These are phyloP conservation scores for Zaprionus lineosus DNA, from an alignment of 2,888 invertebrate species.

Conservation along the genomic window DNA sequence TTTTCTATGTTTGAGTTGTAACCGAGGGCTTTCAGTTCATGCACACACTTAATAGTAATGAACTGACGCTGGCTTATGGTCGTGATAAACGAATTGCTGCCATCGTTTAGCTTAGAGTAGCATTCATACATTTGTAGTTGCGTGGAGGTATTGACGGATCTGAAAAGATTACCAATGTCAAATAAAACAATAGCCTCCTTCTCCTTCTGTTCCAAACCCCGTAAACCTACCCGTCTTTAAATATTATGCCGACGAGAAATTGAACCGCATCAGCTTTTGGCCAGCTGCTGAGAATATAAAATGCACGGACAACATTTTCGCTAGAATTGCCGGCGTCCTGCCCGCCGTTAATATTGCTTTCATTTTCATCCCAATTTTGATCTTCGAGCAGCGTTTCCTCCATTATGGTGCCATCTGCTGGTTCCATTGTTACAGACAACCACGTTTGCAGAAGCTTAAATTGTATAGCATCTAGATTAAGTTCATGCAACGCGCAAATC, in stretches of 20 bases:
- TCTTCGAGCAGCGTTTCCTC: constrained; percentile 82
- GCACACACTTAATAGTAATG: constrained; percentile 81
- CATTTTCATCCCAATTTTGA: constrained; percentile 60
- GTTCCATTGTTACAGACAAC: constrained; percentile 77
- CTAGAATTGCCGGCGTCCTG: constrained; percentile 56
- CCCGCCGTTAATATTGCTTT: constrained; percentile 19
- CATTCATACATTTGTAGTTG: constrained; percentile 82
- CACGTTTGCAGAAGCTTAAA: constrained; percentile 81
- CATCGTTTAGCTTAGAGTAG: constrained; percentile 81
- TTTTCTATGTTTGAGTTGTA: constrained; percentile 81
- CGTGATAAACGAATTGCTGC: constrained; percentile 73
- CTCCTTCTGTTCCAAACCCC: not conserved
- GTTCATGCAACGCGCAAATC: constrained; percentile 77
- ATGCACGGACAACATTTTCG: constrained; percentile 81
- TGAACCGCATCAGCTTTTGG: constrained; percentile 77
- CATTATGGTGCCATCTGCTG: constrained; percentile 69
- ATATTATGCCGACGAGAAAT: constrained; percentile 80
- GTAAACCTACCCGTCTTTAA: constrained; percentile 79
- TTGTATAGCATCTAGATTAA: constrained; percentile 79
- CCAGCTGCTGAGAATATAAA: constrained; percentile 82
- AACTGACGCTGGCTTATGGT: constrained; percentile 80
- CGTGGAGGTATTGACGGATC: constrained; percentile 76
- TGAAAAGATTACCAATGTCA: constrained; percentile 14
- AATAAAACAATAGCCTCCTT: not conserved
- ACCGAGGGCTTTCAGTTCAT: constrained; percentile 81